A percentile compares a stretch with the other conserved stretches of the same genome.
Evolutionary conservation across 2,797 vertebrate genomes (phyloP).

Genomic region (Alfaro cultratus): DNA sequence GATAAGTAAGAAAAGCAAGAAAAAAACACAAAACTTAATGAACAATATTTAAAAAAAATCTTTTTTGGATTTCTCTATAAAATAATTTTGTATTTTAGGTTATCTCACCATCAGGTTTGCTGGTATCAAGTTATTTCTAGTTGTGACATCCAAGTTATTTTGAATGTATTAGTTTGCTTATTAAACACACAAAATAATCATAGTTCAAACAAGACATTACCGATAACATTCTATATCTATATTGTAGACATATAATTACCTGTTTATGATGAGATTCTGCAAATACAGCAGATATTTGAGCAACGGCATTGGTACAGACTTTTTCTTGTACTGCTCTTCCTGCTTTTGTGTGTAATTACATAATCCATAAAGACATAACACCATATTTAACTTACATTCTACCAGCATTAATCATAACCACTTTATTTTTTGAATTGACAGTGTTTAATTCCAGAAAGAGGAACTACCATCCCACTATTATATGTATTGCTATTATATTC

Average conservation of each 20-base stretch:
- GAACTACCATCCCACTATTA: too few species aligned
- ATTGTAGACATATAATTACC: background rate
- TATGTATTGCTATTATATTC: too few species aligned
- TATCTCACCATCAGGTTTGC: background rate
- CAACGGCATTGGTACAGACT: background rate
- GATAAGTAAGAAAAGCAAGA: background rate
- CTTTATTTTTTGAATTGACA: background rate
- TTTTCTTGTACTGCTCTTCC: background rate
- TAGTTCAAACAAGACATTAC: background rate
- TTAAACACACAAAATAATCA: background rate
- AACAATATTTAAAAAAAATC: background rate
- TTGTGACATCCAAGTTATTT: background rate
- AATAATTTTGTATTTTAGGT: background rate
- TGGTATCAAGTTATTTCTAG: background rate
- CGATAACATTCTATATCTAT: too few species aligned
- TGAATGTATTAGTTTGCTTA: background rate
- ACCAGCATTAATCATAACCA: background rate
- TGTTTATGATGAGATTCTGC: background rate
- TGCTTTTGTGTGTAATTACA: background rate
- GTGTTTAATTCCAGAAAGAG: too few species aligned
- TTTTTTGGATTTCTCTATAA: background rate
- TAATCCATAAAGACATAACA: background rate
- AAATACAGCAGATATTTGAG: background rate
- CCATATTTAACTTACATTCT: background rate
- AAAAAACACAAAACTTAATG: background rate